Evolutionary conservation across 2,888 invertebrate species (phyloP), one percentile per base, ranked within the genome.

Genomic region (Drosophila melanosoma): DNA sequence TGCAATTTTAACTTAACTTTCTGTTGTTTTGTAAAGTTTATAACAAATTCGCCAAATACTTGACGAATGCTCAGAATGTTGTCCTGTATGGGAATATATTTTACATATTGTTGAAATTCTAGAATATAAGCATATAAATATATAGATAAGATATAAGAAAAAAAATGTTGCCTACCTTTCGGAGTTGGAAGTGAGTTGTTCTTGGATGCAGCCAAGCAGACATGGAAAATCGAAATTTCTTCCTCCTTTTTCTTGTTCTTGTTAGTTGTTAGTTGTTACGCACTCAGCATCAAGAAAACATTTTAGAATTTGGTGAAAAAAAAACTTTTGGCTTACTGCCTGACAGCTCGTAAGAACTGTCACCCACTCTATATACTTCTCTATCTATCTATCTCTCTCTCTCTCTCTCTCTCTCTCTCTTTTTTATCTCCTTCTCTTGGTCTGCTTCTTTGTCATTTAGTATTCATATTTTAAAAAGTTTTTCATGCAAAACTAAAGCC

Each of bases 391-490:
- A 7, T 2, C 11, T 38, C 42, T 36, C 11, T 8, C 36, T n/a
- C 57, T 23, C 38, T n/a, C 15, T n/a, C 11, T 33, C 20, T 32
- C 8, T 20, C 11, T 5, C 10, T 15, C n/a, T n/a, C n/a, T 12
- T 1, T 17, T 8, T 7, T 17, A 12, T 15, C 11, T 38, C 32
- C 20, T 7, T 20, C 11, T 5, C 10, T 15, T 7, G 1, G 1
- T 23, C 17, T 38, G 17, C 35, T 45, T 57, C 49, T 54, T 33
- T 63, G 51, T 71, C 57, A 69, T 76, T 84, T 74, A 72, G 69
- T 89, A 89, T 83, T 89, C 82, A 89, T 84, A 89, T 86, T 89
- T 86, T 42, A 56, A 56, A 73, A 83, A 80, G 63, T 82, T 83
- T 51, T 58, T 17, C 68, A 59, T 65, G 69, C 48, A 70, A 87